These are phyloP conservation scores for Tholera decimalis DNA, from an alignment of 2,888 invertebrate species.

Conservation along the genomic window DNA sequence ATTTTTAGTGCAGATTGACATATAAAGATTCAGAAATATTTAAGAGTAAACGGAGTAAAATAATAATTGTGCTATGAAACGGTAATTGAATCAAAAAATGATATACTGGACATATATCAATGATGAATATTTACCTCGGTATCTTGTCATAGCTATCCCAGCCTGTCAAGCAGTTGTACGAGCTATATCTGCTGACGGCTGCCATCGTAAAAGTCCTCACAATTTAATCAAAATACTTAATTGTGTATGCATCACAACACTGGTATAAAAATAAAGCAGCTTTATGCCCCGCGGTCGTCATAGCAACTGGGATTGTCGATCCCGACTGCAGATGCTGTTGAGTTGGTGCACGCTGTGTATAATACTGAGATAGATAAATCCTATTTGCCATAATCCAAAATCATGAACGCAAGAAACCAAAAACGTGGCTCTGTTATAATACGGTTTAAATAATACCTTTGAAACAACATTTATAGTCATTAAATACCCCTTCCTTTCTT, in stretches of 20 bases:
- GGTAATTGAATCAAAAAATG: neutral
- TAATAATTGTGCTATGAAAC: neutral
- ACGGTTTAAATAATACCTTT: neutral
- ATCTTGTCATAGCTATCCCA: constrained; percentile 98
- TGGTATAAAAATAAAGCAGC: constrained; percentile 20
- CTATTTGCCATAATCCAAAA: neutral
- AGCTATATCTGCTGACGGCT: constrained; percentile 95
- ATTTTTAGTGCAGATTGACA: too few relatives aligned
- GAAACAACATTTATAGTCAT: neutral
- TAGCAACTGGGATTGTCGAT: constrained; percentile 8
- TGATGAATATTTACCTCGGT: constrained; percentile 93
- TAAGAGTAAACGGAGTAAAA: neutral
- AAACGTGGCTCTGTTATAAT: neutral
- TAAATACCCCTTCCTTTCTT: neutral
- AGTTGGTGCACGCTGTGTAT: neutral
- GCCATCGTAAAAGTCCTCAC: constrained; percentile 86
- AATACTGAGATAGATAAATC: constrained; percentile 6
- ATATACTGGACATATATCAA: neutral
- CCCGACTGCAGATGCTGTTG: constrained; percentile 5
- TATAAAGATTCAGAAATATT: neutral
- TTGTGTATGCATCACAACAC: constrained; percentile 26
- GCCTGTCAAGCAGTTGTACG: constrained; percentile 97
- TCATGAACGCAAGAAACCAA: too few relatives aligned
- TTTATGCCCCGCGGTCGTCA: constrained; percentile 6
- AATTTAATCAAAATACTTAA: constrained; percentile 2